Conservation (phyloP, 2,888 invertebrate species). For the Eurytoma californica region DNA sequence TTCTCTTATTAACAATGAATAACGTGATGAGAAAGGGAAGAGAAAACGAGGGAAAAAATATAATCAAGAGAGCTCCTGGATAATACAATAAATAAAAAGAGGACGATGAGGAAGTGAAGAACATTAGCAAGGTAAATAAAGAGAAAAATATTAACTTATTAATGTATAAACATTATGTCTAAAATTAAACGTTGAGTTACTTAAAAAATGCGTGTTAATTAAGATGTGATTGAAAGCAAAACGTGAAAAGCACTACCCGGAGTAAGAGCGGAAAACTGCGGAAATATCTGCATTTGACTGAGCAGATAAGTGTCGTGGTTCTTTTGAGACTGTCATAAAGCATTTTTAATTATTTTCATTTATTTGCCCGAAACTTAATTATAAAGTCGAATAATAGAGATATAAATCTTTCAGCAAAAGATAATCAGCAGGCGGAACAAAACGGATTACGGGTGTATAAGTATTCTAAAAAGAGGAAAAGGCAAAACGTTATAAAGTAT, state of each 20-base stretch:
- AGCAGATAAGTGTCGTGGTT: not conserved
- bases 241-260: not conserved
- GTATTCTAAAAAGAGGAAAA: too few species aligned
- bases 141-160: too few species aligned
- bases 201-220: too few species aligned
- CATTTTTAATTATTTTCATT: constrained; percentile 62
- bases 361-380: constrained; percentile 54
- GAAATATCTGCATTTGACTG: constrained; percentile 6
- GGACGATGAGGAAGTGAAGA: not conserved
- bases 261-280: not conserved
- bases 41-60: not conserved
- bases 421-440: too few species aligned
- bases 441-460: too few species aligned
- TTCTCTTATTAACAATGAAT: constrained; percentile 3
- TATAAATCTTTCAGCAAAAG: too few species aligned
- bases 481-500: too few species aligned
- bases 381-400: not conserved
- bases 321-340: constrained; percentile 57
- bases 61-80: not conserved
- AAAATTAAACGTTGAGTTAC: not conserved
- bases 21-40: not conserved
- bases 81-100: not conserved
- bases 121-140: too few species aligned
- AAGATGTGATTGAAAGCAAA: not conserved
- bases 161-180: not conserved